Conservation (phyloP, 2,888 invertebrate species). For the Clanis bilineata region DNA sequence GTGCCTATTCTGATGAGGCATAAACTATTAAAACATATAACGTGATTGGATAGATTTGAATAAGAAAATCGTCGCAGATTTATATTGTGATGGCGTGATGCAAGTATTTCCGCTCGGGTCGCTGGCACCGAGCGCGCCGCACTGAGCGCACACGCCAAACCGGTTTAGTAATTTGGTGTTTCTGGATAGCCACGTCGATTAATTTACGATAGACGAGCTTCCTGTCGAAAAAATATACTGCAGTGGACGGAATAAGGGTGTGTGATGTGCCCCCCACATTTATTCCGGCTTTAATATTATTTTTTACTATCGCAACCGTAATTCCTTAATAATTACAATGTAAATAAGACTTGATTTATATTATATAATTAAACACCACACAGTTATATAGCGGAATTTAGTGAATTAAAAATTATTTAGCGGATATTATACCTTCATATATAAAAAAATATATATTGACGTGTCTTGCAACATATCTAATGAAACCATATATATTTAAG, state of each 20-base stretch:
- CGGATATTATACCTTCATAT: too few relatives aligned
- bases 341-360: too few relatives aligned
- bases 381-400: too few relatives aligned
- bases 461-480: too few relatives aligned
- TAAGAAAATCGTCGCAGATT: constrained; percentile 43
- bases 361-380: too few relatives aligned
- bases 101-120: constrained; percentile 51
- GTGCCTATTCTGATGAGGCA: background rate
- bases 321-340: too few relatives aligned
- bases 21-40: constrained; percentile 13
- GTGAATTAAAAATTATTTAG: too few relatives aligned
- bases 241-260: background rate
- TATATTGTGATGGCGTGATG: constrained; percentile 44
- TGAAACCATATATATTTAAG: too few relatives aligned
- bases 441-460: too few relatives aligned
- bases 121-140: constrained; percentile 26
- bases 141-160: constrained; percentile 68
- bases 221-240: constrained; percentile 54
- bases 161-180: constrained; percentile 63
- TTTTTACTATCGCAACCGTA: too few relatives aligned
- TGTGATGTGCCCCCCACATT: background rate
- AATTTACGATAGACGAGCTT: constrained; percentile 69
- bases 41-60: constrained; percentile 40
- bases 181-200: constrained; percentile 59
- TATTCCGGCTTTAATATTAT: background rate